Conservation (phyloP, 2,113 vertebrate species). For the Regulus satrapa region DNA sequence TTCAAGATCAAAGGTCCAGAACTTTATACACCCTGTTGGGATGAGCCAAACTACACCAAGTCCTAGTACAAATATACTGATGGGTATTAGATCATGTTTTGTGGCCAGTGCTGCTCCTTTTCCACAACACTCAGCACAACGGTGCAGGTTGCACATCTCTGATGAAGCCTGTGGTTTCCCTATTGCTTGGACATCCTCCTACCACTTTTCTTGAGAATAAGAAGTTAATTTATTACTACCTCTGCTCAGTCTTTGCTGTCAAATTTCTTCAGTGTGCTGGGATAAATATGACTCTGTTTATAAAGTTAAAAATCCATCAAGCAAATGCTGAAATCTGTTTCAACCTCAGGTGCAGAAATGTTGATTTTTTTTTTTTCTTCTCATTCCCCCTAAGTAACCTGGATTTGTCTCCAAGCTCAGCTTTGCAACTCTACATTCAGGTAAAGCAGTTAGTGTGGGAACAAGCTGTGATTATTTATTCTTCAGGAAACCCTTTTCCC, state of each 20-base stretch:
- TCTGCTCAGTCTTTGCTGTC: not conserved
- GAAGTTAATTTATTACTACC: not conserved
- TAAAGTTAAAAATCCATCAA: not conserved
- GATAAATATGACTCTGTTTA: not conserved
- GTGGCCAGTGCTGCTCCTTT: fast-evolving
- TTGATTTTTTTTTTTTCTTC: not conserved
- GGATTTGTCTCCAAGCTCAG: not conserved
- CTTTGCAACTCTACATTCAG: not conserved
- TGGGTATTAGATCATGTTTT: not conserved
- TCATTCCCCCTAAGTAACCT: not conserved
- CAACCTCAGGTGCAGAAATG: not conserved
- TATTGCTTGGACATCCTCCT: not conserved
- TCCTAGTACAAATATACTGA: not conserved
- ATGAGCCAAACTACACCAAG: not conserved
- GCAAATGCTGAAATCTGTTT: not conserved
- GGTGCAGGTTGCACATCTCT: not conserved
- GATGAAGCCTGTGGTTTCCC: not conserved
- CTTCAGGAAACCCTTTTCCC: not conserved
- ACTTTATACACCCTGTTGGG: not conserved
- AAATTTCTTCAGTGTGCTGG: not conserved
- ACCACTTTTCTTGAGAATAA: not conserved
- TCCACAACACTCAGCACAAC: not conserved
- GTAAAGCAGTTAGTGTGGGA: not conserved
- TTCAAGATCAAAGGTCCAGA: not conserved
- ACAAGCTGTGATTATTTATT: not conserved